These are phyloP conservation scores for Saxidomus purpurata DNA, from an alignment of 1,140 invertebrate species.

Conservation along the genomic window DNA sequence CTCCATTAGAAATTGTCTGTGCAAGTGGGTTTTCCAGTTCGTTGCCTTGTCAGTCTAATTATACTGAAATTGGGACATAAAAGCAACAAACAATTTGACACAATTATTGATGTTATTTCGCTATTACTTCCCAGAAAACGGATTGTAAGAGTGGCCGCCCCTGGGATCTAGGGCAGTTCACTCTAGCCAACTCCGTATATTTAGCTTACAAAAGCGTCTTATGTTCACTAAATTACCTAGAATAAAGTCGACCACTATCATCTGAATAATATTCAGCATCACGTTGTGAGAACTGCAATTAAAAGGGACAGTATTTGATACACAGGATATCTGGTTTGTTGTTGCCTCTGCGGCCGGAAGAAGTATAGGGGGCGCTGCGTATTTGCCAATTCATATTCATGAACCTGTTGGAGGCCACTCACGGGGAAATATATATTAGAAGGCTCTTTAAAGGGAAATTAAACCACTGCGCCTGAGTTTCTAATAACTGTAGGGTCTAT, in stretches of 20 bases:
- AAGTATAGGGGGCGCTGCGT: conserved; percentile 9
- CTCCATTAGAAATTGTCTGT: too few species aligned
- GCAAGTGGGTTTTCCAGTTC: too few species aligned
- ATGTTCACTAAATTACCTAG: conserved; percentile 1
- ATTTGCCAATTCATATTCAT: not conserved
- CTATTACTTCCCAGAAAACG: conserved; percentile 18
- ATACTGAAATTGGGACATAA: too few species aligned
- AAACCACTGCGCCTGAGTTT: too few species aligned
- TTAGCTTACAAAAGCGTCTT: not conserved
- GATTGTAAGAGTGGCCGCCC: conserved; percentile 33
- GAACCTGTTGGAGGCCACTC: not conserved
- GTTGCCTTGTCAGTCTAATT: too few species aligned
- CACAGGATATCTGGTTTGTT: not conserved
- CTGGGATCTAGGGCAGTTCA: conserved; percentile 21
- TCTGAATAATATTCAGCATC: not conserved
- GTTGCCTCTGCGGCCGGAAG: conserved; percentile 12
- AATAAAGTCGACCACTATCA: not conserved
- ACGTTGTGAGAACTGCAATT: not conserved
- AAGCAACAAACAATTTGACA: too few species aligned
- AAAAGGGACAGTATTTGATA: not conserved
- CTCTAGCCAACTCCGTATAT: not conserved
- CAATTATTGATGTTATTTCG: not conserved
- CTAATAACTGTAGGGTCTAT: too few species aligned
- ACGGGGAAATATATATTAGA: not conserved
- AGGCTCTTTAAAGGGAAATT: not conserved